phyloP scores from a whole-genome alignment of 2,113 vertebrate species.

The Corythaeola cristata region DNA sequence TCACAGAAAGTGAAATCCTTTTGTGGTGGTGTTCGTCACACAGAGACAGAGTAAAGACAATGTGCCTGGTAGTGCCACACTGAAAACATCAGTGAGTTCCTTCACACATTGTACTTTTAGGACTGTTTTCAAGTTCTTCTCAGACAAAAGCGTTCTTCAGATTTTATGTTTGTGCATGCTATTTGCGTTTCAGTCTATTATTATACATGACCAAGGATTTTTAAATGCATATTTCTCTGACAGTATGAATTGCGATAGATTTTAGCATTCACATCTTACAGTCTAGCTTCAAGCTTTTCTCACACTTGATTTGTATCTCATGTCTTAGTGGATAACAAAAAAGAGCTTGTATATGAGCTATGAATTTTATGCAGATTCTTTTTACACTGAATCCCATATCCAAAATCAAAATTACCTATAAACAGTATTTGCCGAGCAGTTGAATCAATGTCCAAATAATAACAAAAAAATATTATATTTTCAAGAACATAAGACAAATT shows the following conservation, averaged over 20 bases:
- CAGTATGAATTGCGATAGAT: conserved; percentile 2
- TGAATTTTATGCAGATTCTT: not conserved
- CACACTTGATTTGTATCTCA: not conserved
- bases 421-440: not conserved
- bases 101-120: not conserved
- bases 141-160: not conserved
- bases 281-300: conserved; percentile 38
- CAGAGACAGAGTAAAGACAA: not conserved
- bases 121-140: not conserved
- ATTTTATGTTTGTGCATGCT: not conserved
- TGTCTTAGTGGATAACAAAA: conserved; percentile 15
- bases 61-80: not conserved
- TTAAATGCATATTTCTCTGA: conserved; percentile 10
- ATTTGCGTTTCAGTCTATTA: conserved; percentile 14
- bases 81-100: not conserved
- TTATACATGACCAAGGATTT: conserved; percentile 1
- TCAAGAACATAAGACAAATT: conserved; percentile 54
- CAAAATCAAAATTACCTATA: not conserved
- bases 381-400: not conserved
- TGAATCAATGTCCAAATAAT: conserved; percentile 23
- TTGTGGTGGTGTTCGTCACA: not conserved
- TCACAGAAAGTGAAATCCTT: not conserved
- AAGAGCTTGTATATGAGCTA: not conserved
- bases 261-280: conserved; percentile 26
- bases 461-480: not conserved